Percentiles rank a stretch among this genome's conserved stretches.
Evolutionary conservation across 2,888 invertebrate species (phyloP).

Genomic region (Dryobota labecula): DNA sequence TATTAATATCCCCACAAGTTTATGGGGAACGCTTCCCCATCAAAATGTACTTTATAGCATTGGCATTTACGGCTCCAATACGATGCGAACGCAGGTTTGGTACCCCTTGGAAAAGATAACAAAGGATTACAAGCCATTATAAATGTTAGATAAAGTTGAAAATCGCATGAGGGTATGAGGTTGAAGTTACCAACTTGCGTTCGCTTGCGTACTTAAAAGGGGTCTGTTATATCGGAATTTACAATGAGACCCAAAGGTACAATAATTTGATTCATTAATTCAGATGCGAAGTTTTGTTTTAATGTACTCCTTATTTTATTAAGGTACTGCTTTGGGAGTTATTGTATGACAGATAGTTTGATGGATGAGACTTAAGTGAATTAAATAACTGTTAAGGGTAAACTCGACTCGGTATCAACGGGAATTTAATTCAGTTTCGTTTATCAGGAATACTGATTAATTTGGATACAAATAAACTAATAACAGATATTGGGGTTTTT

Average conservation of each 20-base stretch:
- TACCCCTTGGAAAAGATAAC: not conserved
- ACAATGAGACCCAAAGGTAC: conserved; percentile 69
- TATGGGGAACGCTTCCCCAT: conserved; percentile 63
- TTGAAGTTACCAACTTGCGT: conserved; percentile 37
- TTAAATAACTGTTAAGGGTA: conserved; percentile 44
- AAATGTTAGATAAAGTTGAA: accelerated
- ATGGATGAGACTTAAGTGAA: conserved; percentile 57
- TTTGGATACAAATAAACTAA: not conserved
- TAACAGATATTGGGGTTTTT: not conserved
- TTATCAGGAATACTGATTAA: not conserved
- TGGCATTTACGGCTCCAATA: conserved; percentile 61
- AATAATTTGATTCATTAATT: conserved; percentile 70
- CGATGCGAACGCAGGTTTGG: conserved; percentile 26
- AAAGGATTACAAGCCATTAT: conserved; percentile 8
- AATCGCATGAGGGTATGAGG: conserved; percentile 3
- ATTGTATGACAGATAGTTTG: conserved; percentile 54
- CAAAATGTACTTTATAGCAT: conserved; percentile 66
- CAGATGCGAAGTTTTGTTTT: conserved; percentile 65
- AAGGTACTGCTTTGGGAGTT: conserved; percentile 46
- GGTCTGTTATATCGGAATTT: conserved; percentile 66
- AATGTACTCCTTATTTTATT: conserved; percentile 64
- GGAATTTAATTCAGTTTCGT: conserved; percentile 17
- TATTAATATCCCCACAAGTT: conserved; percentile 66
- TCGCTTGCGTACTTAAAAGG: conserved; percentile 62
- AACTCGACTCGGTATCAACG: conserved; percentile 6